These are phyloP conservation scores for Sebastiscus albofasciatus DNA, from an alignment of 2,797 vertebrate species.

Conservation along the genomic window DNA sequence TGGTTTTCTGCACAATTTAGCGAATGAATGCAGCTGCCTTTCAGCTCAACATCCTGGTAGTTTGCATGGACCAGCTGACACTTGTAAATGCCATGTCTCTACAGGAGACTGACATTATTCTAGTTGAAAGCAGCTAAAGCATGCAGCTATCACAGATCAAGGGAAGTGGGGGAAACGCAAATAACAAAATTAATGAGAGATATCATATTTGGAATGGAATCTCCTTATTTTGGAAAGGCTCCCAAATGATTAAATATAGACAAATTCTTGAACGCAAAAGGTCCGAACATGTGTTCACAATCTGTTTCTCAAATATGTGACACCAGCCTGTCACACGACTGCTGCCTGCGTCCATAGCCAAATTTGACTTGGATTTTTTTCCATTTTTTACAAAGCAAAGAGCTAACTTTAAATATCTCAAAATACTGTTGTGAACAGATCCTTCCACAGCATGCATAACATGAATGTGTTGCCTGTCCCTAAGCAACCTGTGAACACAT, in stretches of 20 bases:
- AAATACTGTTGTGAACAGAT: not conserved
- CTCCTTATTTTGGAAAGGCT: slow-evolving; percentile 44
- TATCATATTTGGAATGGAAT: slow-evolving; percentile 38
- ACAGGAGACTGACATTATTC: slow-evolving; percentile 46
- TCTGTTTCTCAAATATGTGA: slow-evolving; percentile 60
- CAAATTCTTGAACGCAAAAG: slow-evolving; percentile 44
- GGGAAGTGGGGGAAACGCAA: slow-evolving; percentile 35
- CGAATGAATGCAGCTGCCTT: slow-evolving; percentile 30
- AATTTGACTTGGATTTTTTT: slow-evolving; percentile 17
- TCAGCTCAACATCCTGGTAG: not conserved
- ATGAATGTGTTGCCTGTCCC: slow-evolving; percentile 3
- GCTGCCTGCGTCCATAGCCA: slow-evolving; percentile 9
- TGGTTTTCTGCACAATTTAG: not conserved
- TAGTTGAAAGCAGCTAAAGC: slow-evolving; percentile 35
- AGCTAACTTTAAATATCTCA: not conserved
- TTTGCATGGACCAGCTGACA: slow-evolving; percentile 42
- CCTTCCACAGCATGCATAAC: slow-evolving; percentile 1
- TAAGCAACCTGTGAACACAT: slow-evolving; percentile 34
- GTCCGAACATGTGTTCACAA: slow-evolving; percentile 67
- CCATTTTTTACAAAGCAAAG: slow-evolving; percentile 18
- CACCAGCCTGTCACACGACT: slow-evolving; percentile 49
- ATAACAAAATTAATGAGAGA: slow-evolving; percentile 48
- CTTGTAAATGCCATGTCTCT: slow-evolving; percentile 55
- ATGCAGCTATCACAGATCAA: slow-evolving; percentile 53
- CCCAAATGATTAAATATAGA: slow-evolving; percentile 39